These are phyloP conservation scores for Stenodema calcarata DNA, from an alignment of 2,888 invertebrate species.

Conservation along the genomic window DNA sequence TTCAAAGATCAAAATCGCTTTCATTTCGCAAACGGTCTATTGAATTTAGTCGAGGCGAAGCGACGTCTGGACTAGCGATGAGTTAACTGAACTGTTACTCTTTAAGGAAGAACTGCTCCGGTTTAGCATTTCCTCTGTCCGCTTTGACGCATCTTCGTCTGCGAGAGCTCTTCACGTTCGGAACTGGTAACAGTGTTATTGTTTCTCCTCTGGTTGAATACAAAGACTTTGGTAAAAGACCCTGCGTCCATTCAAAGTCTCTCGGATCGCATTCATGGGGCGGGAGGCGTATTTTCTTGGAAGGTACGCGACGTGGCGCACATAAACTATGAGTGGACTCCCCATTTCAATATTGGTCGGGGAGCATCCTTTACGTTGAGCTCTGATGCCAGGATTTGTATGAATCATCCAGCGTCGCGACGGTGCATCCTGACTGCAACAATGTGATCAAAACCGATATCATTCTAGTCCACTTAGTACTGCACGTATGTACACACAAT, in stretches of 20 bases:
- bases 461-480: neutral
- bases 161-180: neutral
- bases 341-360: constrained; percentile 9
- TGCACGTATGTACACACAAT: too few relatives aligned
- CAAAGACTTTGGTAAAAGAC: neutral
- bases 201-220: constrained; percentile 1
- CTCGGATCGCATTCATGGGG: neutral
- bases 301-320: neutral
- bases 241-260: neutral
- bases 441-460: neutral
- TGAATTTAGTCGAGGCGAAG: neutral
- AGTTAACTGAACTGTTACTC: constrained; percentile 14
- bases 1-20: neutral
- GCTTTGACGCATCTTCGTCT: neutral
- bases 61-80: neutral
- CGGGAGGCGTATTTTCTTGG: constrained; percentile 20
- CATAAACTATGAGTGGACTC: constrained; percentile 14
- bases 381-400: neutral
- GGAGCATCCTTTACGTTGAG: neutral
- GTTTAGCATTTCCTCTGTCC: constrained; percentile 6
- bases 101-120: constrained; percentile 6
- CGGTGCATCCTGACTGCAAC: neutral
- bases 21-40: neutral
- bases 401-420: neutral
- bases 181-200: constrained; percentile 17